Evolutionary conservation across 2,888 invertebrate species (phyloP), one percentile per base, ranked within the genome.

Genomic region (Anarsia innoxiella): DNA sequence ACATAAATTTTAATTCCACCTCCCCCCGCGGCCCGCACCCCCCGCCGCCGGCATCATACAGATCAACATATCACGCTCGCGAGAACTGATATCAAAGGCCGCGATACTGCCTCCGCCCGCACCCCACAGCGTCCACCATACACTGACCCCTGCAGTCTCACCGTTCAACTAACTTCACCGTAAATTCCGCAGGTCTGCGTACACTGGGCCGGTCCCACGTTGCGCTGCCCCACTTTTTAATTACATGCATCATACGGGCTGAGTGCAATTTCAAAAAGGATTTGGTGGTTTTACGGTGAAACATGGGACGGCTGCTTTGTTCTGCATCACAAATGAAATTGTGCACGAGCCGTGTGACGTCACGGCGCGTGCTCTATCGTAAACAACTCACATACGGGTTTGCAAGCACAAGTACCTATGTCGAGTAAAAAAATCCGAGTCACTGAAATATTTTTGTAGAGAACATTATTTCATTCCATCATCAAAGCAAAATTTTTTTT

Each of bases 211-310:
- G n/a, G n/a, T n/a, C 25, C 31, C 42, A 53, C 48, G 51, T 58
- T 56, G 60, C 59, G 62, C 53, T 73, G 70, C 67, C 64, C 66
- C 66, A 74, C 64, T 73, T 78, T 79, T 77, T 78, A 80, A 79
- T 78, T 74, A 75, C 76, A 77, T 75, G 71, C 73, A 77, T 76
- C 72, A 75, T 66, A 55, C 65, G 58, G 56, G 47, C 46, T 45
- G 63, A 63, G 65, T 69, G 70, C 68, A 72, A 65, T 69, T 70
- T 66, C 61, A 65, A 69, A 75, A 72, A 66, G 66, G 67, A 73
- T 75, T 75, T 67, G 52, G 64, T 60, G 59, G 54, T 59, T n/a
- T 61, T 65, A 56, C 52, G 45, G 42, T 59, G 53, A 49, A 59
- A 57, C 48, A 47, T 48, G 42, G 42, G 42, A 40, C 52, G 48